phyloP scores from a whole-genome alignment of 2,797 vertebrate genomes.

The Jordanella pulchra region DNA sequence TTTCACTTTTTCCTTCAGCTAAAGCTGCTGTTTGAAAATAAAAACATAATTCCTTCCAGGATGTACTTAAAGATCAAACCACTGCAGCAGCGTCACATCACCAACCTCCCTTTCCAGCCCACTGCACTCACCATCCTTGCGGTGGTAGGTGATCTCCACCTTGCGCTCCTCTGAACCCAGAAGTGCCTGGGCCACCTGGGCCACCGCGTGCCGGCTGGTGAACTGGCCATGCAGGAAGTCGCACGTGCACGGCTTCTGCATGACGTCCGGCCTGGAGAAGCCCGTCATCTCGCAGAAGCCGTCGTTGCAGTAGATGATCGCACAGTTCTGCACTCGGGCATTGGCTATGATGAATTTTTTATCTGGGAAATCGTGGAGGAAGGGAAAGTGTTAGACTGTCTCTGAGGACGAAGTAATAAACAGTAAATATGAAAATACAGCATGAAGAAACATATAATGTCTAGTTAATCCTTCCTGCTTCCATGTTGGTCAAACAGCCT shows the following conservation, averaged over 20 bases:
- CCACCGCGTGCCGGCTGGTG: slow-evolving; percentile 91
- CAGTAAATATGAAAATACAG: slow-evolving; percentile 3
- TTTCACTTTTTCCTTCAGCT: no score
- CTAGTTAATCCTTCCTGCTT: not conserved
- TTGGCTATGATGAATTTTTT: slow-evolving; percentile 99
- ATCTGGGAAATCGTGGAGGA: slow-evolving; percentile 78
- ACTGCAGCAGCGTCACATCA: not conserved
- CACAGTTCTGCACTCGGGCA: slow-evolving; percentile 96
- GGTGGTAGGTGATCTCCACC: slow-evolving; percentile 97
- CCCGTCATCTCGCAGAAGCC: slow-evolving; percentile 99
- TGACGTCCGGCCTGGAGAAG: slow-evolving; percentile 96
- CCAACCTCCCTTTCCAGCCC: no score
- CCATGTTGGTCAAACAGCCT: not conserved
- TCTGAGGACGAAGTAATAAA: not conserved
- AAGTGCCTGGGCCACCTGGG: slow-evolving; percentile 94
- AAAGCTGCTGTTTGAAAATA: not conserved
- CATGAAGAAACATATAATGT: not conserved
- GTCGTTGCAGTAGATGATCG: slow-evolving; percentile 99
- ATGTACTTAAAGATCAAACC: not conserved
- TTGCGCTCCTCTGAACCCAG: slow-evolving; percentile 96
- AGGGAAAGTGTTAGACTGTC: no score
- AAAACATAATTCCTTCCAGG: not conserved
- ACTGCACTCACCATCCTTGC: slow-evolving; percentile 91
- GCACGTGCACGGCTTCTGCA: slow-evolving; percentile 97
- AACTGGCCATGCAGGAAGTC: slow-evolving; percentile 96